A percentile compares a stretch with the other conserved stretches of the same genome.
These are phyloP conservation scores for Parthenolecanium corni DNA, from an alignment of 2,888 invertebrate species.

Conservation along the genomic window DNA sequence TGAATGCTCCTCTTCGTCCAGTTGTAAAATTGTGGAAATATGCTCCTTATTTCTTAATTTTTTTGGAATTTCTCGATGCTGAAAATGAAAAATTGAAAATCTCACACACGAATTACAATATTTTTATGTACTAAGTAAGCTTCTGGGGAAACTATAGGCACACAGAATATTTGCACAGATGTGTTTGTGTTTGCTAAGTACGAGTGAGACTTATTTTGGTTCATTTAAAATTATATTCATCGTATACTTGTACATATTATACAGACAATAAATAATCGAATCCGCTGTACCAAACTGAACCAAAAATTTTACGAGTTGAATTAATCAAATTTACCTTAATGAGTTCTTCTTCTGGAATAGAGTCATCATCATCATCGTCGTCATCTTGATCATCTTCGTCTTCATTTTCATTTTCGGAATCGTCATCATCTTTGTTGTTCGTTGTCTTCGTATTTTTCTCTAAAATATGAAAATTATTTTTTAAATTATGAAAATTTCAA, in stretches of 20 bases:
- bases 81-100: background rate
- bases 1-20: slow-evolving; percentile 60
- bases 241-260: too few relatives aligned
- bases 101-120: too few relatives aligned
- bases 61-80: slow-evolving; percentile 63
- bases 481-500: background rate
- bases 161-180: too few relatives aligned
- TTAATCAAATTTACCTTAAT: slow-evolving; percentile 47
- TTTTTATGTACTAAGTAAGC: too few relatives aligned
- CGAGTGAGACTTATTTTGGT: too few relatives aligned
- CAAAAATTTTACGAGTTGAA: too few relatives aligned
- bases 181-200: too few relatives aligned
- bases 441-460: background rate
- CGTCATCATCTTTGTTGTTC: background rate
- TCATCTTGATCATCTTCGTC: slow-evolving; percentile 33
- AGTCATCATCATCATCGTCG: slow-evolving; percentile 28
- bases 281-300: too few relatives aligned
- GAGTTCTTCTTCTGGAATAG: slow-evolving; percentile 48
- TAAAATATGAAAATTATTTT: background rate
- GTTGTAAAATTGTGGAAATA: slow-evolving; percentile 62
- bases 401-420: slow-evolving; percentile 30
- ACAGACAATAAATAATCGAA: too few relatives aligned
- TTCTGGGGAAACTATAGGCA: too few relatives aligned
- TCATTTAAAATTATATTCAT: too few relatives aligned
- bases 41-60: slow-evolving; percentile 68